These are phyloP conservation scores for Heteractis magnifica DNA, from an alignment of 92 coral and sea anemone species.

Conservation along the genomic window DNA sequence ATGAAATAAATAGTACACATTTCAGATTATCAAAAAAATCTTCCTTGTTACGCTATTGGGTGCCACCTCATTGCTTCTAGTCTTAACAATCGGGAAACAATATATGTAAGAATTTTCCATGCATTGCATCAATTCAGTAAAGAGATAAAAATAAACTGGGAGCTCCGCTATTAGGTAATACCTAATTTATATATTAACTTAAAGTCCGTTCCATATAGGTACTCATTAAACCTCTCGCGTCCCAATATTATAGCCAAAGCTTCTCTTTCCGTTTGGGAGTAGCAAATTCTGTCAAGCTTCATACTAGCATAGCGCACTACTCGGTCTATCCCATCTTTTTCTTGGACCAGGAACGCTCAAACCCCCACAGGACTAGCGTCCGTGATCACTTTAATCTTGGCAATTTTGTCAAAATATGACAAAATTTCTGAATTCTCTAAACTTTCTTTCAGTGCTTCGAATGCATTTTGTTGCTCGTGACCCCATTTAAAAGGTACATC, in stretches of 20 bases:
- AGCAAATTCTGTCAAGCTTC: not conserved
- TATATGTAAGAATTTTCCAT: too few relatives aligned
- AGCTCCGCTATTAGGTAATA: too few relatives aligned
- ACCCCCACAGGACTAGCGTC: not conserved
- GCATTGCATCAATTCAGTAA: too few relatives aligned
- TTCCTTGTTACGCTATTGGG: too few relatives aligned
- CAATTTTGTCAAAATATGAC: constrained; percentile 46
- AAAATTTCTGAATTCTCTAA: constrained; percentile 40
- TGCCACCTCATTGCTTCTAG: too few relatives aligned
- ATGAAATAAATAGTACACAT: too few relatives aligned
- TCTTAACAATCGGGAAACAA: too few relatives aligned
- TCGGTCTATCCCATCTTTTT: not conserved
- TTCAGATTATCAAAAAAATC: too few relatives aligned
- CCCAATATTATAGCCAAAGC: not conserved
- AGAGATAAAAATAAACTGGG: too few relatives aligned
- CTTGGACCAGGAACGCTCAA: not conserved
- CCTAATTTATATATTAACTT: too few relatives aligned
- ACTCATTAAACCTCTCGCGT: not conserved
- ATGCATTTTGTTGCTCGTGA: constrained; percentile 31
- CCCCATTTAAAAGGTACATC: constrained; percentile 33
- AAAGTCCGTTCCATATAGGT: not conserved
- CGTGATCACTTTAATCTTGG: constrained; percentile 39
- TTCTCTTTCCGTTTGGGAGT: not conserved
- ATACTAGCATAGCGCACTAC: not conserved
- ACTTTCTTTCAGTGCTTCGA: constrained; percentile 36